Conservation (phyloP, 2,113 vertebrate genomes). For the Antechinus flavipes region DNA sequence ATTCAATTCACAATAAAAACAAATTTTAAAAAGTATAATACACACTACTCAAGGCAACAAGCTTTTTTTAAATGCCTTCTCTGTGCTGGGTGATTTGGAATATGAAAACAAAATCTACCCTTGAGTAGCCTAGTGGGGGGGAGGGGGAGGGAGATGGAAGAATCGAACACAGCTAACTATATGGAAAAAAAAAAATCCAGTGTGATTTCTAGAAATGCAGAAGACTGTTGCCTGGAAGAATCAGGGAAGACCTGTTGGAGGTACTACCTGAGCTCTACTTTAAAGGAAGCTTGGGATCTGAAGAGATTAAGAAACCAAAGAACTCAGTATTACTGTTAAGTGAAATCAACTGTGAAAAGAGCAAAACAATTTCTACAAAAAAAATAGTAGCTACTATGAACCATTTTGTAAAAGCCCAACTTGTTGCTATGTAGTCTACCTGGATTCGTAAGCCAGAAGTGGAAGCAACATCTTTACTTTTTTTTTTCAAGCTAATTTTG, state of each 20-base stretch:
- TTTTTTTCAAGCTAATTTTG: neutral
- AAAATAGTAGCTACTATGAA: slow-evolving; percentile 12
- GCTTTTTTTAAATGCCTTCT: neutral
- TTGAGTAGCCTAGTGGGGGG: neutral
- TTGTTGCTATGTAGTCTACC: neutral
- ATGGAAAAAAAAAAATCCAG: neutral
- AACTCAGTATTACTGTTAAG: slow-evolving; percentile 48
- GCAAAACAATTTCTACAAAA: slow-evolving; percentile 5
- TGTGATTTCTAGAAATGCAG: neutral
- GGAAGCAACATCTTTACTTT: slow-evolving; percentile 17
- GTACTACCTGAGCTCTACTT: neutral
- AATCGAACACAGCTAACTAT: neutral
- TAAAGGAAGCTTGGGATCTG: neutral
- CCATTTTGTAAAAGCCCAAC: neutral
- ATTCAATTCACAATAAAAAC: neutral
- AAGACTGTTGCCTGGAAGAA: neutral
- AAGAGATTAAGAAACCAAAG: neutral
- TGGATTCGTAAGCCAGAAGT: slow-evolving; percentile 5
- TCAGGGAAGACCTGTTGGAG: neutral
- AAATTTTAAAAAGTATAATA: neutral
- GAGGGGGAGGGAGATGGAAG: neutral
- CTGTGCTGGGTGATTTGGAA: neutral
- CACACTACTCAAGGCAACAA: neutral
- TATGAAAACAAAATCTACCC: neutral
- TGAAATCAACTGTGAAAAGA: slow-evolving; percentile 56